These are phyloP conservation scores for Muntiacus muntjak DNA, from an alignment of 2,113 vertebrate genomes.

Conservation along the genomic window DNA sequence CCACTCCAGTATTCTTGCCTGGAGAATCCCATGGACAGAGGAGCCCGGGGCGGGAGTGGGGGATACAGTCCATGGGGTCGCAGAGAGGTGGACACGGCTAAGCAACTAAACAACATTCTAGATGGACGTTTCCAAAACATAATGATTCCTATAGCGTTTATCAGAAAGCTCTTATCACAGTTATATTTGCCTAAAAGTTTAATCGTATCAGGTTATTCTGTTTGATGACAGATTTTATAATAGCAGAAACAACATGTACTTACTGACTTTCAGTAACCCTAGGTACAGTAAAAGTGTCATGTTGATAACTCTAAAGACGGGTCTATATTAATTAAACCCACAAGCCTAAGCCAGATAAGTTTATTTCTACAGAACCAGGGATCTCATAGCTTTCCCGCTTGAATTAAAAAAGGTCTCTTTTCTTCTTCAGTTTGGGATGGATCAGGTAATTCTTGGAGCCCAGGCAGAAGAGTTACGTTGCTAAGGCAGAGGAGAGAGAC, in stretches of 20 bases:
- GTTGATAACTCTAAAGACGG: neutral
- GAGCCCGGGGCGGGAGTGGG: neutral
- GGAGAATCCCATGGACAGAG: neutral
- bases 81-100: neutral
- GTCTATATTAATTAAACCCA: neutral
- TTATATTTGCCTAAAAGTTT: neutral
- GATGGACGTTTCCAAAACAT: neutral
- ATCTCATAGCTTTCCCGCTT: neutral
- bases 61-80: neutral
- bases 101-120: neutral
- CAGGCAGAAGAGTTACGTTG: neutral
- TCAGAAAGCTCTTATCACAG: neutral
- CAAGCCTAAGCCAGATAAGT: neutral
- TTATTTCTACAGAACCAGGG: neutral
- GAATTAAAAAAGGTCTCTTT: neutral
- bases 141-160: neutral
- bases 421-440: neutral
- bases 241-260: neutral
- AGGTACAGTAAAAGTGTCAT: neutral
- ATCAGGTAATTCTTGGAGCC: neutral
- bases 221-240: neutral
- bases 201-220: neutral
- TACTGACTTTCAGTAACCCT: neutral
- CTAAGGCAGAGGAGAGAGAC: neutral
- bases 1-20: neutral